Evolutionary conservation across 2,888 invertebrate species (phyloP), one percentile per base, ranked within the genome.

Genomic region (Drosophila diplacantha): DNA sequence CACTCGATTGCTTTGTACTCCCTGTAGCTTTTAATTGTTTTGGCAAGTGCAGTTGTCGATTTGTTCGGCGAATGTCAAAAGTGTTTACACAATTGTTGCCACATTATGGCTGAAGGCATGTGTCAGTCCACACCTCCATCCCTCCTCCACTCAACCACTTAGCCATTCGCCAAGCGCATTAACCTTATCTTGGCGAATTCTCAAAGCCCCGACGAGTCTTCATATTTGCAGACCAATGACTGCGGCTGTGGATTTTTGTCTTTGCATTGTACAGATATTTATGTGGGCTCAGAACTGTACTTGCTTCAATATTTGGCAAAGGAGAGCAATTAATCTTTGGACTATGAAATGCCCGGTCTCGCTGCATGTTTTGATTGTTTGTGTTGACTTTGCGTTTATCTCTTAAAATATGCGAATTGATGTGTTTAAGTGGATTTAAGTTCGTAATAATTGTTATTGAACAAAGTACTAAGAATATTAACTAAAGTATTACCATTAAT

Each of bases 1-100:
- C 29, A 31, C 38, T 53, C 32, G 11, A 43, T 41, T 60, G 7
- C 24, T 50, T 29, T 55, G 34, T 46, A 43, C 24, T 14, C 18
- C 11, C 12, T 60, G 64, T 52, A 34, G 46, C 49, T 64, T 54
- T 57, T 71, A 41, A 60, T 71, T 57, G 59, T 69, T 69, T 67
- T 67, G 61, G 35, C 43, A 59, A 52, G 65, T 66, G 60, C 69
- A 52, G 49, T 49, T 49, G 29, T 41, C 46, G 52, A 31, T 63
- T 50, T 49, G 14, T 35, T 43, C 51, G 31, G 14, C 14, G 29
- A 44, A 44, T 44, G 39, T 11, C 29, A 39, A 60, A 50, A 43
- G 60, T 66, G 67, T 66, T 59, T 66, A 53, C 60, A 66, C 65
- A 67, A 43, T 60, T 59, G 69, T 66, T 63, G 65, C 55, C 55